Evolutionary conservation across 2,888 invertebrate species (phyloP).

Genomic region (Heteropelma amictum): DNA sequence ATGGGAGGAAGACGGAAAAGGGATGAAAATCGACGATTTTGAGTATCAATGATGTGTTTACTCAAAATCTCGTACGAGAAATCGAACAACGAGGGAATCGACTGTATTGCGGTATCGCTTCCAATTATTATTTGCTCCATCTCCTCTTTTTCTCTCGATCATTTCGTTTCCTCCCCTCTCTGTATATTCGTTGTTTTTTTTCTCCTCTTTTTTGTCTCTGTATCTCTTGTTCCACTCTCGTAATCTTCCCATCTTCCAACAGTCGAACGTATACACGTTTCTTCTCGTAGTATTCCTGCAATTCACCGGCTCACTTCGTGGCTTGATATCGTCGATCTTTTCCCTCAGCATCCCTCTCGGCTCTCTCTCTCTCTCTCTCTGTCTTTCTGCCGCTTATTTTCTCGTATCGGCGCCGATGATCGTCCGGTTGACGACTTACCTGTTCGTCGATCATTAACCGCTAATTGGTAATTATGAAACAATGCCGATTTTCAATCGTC

Average conservation of each 20-base stretch:
- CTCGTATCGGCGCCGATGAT: slow-evolving; percentile 57
- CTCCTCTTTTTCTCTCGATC: slow-evolving; percentile 32
- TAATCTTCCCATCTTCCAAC: slow-evolving; percentile 15
- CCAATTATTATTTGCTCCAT: slow-evolving; percentile 51
- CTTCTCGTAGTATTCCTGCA: slow-evolving; percentile 50
- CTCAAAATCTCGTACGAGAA: no score
- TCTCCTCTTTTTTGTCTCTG: slow-evolving; percentile 19
- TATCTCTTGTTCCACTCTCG: slow-evolving; percentile 24
- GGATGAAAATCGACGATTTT: background rate
- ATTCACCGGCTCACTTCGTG: slow-evolving; percentile 39
- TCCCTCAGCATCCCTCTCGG: slow-evolving; percentile 4
- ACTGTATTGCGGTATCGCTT: slow-evolving; percentile 35
- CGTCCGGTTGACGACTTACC: slow-evolving; percentile 56
- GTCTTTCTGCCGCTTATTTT: slow-evolving; percentile 23
- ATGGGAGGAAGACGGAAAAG: no score
- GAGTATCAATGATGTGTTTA: background rate
- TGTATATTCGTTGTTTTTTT: slow-evolving; percentile 32
- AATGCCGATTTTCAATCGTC: slow-evolving; percentile 58
- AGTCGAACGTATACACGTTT: slow-evolving; percentile 16
- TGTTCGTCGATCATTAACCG: slow-evolving; percentile 54
- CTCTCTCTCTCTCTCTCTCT: background rate
- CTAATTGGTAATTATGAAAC: slow-evolving; percentile 58
- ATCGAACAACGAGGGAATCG: slow-evolving; percentile 8
- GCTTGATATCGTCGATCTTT: slow-evolving; percentile 35
- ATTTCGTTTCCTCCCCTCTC: slow-evolving; percentile 50